Base-by-base conservation (phyloP, 2,888 invertebrate species). In the Netelia virgata region DNA sequence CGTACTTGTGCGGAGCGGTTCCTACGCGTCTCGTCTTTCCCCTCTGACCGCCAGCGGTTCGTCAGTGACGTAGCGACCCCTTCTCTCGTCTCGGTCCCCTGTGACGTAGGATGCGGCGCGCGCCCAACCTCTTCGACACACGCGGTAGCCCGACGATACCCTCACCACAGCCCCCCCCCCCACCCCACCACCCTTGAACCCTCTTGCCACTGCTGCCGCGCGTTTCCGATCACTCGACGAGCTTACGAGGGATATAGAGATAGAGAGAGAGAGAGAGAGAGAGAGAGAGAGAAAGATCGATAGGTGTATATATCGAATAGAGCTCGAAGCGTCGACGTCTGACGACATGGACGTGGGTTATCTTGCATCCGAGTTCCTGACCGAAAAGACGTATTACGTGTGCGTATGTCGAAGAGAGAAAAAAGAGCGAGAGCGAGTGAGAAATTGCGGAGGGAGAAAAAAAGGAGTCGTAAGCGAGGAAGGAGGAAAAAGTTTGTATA, bases 21-120 rank as follows among this genome's bases (percentile, higher is more conserved):
- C 82, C 74, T 61, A 55, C 75, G 41, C 20, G 84, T 73, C 82
- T 74, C 78, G 74, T 82, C 89, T 86, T 84, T 88, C 89, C 86
- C 84, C 84, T 88, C 89, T 86, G 43, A 41, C 73, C 78, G 69
- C 64, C 72, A 70, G 80, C 79, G 83, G 90, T 90, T 91, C 90
- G 86, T 90, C 90, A 89, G 90, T 91, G 91, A 91, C 91, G 90
- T 90, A 86, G 86, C 59, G n/a, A 50, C 70, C 16, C 69, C 70
- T 57, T 43, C 53, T 28, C 50, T 53, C 66, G 57, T 59, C 53
- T 57, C 47, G 5, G 23, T 47, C 82, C 63, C 82, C 86, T 87
- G 90, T 92, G 92, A 92, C 92, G 92, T 92, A 91, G 90, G 75
- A 77, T 75, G 88, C 72, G 89, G 87, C 90, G 90, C 87, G 88